Base-by-base conservation (phyloP, 2,113 vertebrate species). In the Saguinus imperator region DNA sequence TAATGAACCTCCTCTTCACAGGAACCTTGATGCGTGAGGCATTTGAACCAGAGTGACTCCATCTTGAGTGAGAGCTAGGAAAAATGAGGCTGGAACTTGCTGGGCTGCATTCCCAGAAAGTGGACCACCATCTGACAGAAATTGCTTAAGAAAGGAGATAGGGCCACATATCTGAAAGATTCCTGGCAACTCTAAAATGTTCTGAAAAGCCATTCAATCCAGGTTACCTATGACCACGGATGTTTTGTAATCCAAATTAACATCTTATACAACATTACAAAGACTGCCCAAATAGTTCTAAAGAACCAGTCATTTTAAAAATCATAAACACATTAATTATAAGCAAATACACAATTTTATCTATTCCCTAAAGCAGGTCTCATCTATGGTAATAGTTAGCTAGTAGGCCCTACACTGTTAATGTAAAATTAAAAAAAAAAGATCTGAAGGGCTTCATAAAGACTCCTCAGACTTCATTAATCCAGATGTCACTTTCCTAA, bases 241-340 rank as follows among this genome's bases (percentile, higher is more conserved):
- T 40, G 48, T 55, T 58, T 58, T 72, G 4, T 45, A 48, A 83
- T 40, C 20, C 29, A 82, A 70, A 29, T 64, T 40, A 82, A 66
- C n/a, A 77, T 40, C 55, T 86, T 32, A 91, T 87, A 79, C 61
- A 93, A 50, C n/a, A 92, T 29, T 83, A 25, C 52, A 93, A 83
- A 55, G 8, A 64, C 32, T 45, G 1, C 29, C 55, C 23, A 85
- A 52, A 72, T 12, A 64, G 25, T 83, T 66, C 84, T 32, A 94
- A 97, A 96, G 17, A 45, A 70, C 2, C 11, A 50, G 16, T 57
- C 88, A 50, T 75, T 92, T 50, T 35, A 17, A 68, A 93, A 94
- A 86, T 11, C 1, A 50, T 83, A 48, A 87, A 70, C 72, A 48
- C 20, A 43, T 55, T 75, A 48, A 68, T 29, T 58, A 0, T 73